Conservation (phyloP, 2,888 invertebrate species). For the Tiliacea citrago region DNA sequence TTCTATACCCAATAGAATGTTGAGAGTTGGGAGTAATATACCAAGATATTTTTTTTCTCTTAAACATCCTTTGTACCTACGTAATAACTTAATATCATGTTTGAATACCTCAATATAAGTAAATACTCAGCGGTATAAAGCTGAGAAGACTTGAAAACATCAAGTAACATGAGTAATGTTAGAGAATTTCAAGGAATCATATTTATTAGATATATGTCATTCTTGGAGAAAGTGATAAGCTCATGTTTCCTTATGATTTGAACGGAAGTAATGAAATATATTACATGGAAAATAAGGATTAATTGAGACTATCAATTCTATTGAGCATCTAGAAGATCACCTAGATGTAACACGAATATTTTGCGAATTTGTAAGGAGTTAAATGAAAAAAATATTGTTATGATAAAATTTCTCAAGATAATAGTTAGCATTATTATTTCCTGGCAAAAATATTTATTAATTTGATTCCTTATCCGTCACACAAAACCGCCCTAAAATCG, state of each 20-base stretch:
- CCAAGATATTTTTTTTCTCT: not conserved
- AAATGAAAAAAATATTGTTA: not conserved
- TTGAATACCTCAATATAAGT: constrained; percentile 1
- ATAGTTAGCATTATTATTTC: not conserved
- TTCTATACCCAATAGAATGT: too few relatives aligned
- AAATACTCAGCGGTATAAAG: not conserved
- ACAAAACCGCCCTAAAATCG: too few relatives aligned
- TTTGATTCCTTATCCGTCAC: not conserved
- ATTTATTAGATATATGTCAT: constrained; percentile 10
- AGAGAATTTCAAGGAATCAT: constrained; percentile 12
- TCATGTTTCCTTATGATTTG: constrained; percentile 14
- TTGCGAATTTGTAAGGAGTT: not conserved
- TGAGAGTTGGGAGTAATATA: not conserved
- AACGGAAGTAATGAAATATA: not conserved
- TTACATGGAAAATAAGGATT: not conserved
- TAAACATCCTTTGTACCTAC: not conserved
- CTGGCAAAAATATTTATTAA: not conserved
- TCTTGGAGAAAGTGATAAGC: constrained; percentile 2
- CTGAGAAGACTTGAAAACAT: constrained; percentile 4
- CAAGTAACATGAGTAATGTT: constrained; percentile 6
- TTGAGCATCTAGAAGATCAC: not conserved
- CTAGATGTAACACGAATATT: too few relatives aligned
- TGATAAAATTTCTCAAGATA: not conserved
- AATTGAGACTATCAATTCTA: not conserved
- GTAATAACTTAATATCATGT: not conserved